Evolutionary conservation across 2,888 invertebrate species (phyloP).

Genomic region (Hypsopygia costalis): DNA sequence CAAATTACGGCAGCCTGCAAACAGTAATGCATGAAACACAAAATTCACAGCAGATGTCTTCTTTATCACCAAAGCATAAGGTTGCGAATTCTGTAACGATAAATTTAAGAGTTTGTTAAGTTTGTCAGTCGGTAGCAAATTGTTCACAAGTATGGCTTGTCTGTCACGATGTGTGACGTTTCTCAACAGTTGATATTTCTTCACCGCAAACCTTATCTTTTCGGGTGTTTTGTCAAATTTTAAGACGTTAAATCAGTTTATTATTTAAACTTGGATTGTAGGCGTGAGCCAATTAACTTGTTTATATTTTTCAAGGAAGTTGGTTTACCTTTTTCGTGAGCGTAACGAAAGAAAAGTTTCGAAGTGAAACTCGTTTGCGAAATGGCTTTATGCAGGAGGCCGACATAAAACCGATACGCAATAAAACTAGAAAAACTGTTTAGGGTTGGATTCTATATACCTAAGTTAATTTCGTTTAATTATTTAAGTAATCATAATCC

Average conservation of each 20-base stretch:
- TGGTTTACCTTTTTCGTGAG: background rate
- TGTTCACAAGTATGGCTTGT: conserved; percentile 27
- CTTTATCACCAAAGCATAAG: no score
- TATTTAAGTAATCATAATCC: no score
- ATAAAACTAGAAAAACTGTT: background rate
- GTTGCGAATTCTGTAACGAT: no score
- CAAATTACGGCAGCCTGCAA: conserved; percentile 32
- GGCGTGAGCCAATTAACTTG: background rate
- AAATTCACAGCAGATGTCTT: no score
- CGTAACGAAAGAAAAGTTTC: background rate
- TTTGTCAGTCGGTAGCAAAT: conserved; percentile 22
- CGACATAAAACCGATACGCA: background rate
- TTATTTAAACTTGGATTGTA: background rate
- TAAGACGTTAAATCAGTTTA: conserved; percentile 18
- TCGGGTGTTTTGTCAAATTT: conserved; percentile 20
- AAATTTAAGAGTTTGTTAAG: conserved; percentile 8
- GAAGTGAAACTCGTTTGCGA: conserved; percentile 2
- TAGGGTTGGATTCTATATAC: background rate
- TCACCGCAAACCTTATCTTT: conserved; percentile 35
- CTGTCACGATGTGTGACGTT: conserved; percentile 28
- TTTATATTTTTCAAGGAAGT: background rate
- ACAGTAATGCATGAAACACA: conserved; percentile 11
- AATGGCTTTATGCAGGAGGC: background rate
- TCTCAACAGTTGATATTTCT: conserved; percentile 32
- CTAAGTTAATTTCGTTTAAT: no score